Base-by-base conservation (phyloP, 2,888 invertebrate genomes). In the Eurytoma californica region DNA sequence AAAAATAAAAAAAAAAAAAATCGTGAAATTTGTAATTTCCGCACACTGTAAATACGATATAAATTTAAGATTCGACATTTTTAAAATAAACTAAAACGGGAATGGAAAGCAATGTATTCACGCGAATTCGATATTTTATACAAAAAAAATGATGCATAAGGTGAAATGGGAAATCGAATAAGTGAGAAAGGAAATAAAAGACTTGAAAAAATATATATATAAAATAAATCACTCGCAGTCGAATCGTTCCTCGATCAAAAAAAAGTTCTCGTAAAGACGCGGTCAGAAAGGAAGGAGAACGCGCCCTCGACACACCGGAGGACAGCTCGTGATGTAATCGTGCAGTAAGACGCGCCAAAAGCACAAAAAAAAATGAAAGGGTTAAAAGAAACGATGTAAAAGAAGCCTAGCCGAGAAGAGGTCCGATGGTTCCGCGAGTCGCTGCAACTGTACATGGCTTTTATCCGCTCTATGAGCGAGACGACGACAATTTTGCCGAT, bases 61-160 rank as follows among this genome's bases (percentile, higher is more conserved):
- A 76, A 80, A 74, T 72, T 77, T 80, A 80, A 77, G 74, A 80
- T 74, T 77, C 57, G 70, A 80, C 55, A 55, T 61, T 69, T 73
- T 74, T 73, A 57, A 72, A 66, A 51, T 61, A 39, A 69, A 73
- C 61, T 66, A 18, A 49, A 49, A 20, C 55, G 66, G 18, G 20
- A 70, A 30, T 20, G 18, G 53, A 60, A 28, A 72, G 47, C 49
- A 70, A 63, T 65, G 65, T 63, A 73, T 65, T 77, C 74, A 80
- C 66, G 65, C n/a, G 39, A 80, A 80, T 77, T 80, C 74, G 70
- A 80, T 80, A 80, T 77, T 80, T 80, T 77, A 70, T 80, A 80
- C 18, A 30, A 74, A 67, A 61, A 61, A 63, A 20, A 55, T 60
- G 65, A 20, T 18, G n/a, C 57, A 24, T 13, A 28, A 28, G 28